Evolutionary conservation across 2,888 invertebrate species (phyloP).

Genomic region (Stenotaenia linearis): DNA sequence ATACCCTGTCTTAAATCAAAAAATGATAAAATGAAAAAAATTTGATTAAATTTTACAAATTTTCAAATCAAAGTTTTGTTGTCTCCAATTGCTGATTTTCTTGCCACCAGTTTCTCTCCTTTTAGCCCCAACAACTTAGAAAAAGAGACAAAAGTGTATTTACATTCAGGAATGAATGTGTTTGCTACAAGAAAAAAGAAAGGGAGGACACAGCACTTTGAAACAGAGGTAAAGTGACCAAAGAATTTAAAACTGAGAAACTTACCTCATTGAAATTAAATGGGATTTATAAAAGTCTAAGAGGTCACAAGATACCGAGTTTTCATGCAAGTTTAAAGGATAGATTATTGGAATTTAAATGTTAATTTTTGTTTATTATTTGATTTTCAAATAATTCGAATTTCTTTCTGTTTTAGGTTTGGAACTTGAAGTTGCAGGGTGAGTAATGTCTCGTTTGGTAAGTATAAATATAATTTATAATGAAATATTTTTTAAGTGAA

Average conservation of each 20-base stretch:
- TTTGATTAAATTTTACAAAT: no score
- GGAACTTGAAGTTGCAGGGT: no score
- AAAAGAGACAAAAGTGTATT: constrained; percentile 7
- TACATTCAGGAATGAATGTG: not conserved
- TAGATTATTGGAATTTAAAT: not conserved
- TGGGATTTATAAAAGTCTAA: not conserved
- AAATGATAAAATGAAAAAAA: no score
- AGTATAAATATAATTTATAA: no score
- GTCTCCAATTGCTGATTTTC: not conserved
- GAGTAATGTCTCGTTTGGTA: no score
- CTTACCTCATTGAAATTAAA: not conserved
- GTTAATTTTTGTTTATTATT: not conserved
- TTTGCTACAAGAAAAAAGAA: constrained; percentile 3
- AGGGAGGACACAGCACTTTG: constrained; percentile 8
- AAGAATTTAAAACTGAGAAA: not conserved
- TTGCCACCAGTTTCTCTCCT: constrained; percentile 18
- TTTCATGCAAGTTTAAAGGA: not conserved
- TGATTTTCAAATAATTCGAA: no score
- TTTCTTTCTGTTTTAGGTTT: no score
- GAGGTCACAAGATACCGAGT: not conserved
- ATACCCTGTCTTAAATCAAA: no score
- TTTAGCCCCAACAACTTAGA: not conserved
- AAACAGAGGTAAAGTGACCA: constrained; percentile 13
- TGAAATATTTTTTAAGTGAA: no score
- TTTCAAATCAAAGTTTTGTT: not conserved